These are phyloP conservation scores for Oreochromis grahami DNA, from an alignment of 2,797 vertebrate species.

Conservation along the genomic window DNA sequence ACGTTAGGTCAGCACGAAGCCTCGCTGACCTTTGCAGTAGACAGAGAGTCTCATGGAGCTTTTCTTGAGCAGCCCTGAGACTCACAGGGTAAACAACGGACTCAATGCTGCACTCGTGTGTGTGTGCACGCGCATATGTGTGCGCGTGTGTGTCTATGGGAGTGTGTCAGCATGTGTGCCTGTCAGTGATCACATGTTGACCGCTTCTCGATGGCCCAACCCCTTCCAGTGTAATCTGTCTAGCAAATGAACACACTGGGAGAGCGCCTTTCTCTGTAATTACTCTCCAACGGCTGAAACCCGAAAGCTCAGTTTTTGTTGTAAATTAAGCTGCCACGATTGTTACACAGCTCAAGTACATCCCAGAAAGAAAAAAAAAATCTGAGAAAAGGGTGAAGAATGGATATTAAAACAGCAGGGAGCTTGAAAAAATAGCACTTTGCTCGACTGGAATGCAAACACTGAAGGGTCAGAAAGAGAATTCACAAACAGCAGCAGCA, in stretches of 20 bases:
- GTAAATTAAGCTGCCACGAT: constrained; percentile 10
- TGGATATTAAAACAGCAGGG: constrained; percentile 67
- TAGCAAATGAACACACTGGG: constrained; percentile 19
- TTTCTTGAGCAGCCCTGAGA: constrained; percentile 36
- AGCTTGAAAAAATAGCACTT: constrained; percentile 43
- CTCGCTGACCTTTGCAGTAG: constrained; percentile 67
- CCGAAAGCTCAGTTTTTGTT: background rate
- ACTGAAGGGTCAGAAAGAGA: constrained; percentile 42
- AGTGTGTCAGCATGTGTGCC: background rate
- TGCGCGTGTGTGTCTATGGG: background rate
- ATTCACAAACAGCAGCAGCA: constrained; percentile 60
- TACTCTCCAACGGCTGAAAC: constrained; percentile 22
- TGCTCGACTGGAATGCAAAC: constrained; percentile 68
- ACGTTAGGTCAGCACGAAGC: constrained; percentile 54
- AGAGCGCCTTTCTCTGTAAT: constrained; percentile 6
- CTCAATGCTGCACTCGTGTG: constrained; percentile 24
- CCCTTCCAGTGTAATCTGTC: background rate
- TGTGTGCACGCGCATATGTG: background rate
- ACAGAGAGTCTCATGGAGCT: constrained; percentile 51
- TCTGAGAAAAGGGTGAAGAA: constrained; percentile 22
- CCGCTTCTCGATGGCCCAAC: background rate
- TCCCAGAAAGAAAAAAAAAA: background rate
- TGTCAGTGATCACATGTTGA: constrained; percentile 13
- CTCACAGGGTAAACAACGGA: constrained; percentile 48
- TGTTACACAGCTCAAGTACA: constrained; percentile 16